Conservation (phyloP, 2,888 invertebrate species). For the Deroplatys truncata region DNA sequence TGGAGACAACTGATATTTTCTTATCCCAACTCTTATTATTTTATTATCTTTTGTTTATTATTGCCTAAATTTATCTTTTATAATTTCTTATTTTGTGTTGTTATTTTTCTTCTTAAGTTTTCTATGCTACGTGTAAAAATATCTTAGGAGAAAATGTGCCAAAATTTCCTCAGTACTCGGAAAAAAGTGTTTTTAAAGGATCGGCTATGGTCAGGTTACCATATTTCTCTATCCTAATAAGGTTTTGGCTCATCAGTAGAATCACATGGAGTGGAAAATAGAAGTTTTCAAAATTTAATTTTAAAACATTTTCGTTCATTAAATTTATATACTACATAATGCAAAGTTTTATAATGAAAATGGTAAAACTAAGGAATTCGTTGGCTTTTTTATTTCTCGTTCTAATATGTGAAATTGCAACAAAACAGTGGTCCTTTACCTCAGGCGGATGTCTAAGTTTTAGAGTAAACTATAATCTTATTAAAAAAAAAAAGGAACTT, state of each 20-base stretch:
- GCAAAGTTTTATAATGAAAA: not conserved
- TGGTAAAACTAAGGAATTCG: not conserved
- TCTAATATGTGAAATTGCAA: not conserved
- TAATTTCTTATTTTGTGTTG: not conserved
- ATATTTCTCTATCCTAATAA: not conserved
- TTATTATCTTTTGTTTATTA: not conserved
- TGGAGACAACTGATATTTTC: not conserved
- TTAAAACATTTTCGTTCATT: not conserved
- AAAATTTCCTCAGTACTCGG: not conserved
- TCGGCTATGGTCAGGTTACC: not conserved
- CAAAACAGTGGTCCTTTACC: not conserved
- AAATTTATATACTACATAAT: not conserved
- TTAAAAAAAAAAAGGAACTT: not conserved
- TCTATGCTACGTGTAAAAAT: not conserved
- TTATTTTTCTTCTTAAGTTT: not conserved
- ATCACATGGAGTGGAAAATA: not conserved
- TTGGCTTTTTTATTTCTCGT: not conserved
- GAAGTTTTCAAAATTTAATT: not conserved
- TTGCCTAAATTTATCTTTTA: not conserved
- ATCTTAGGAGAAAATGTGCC: not conserved
- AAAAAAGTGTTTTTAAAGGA: not conserved
- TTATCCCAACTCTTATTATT: not conserved
- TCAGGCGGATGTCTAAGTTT: not conserved
- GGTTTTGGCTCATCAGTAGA: not conserved
- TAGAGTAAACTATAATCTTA: not conserved